These are phyloP conservation scores for Tenualosa thibaudeaui DNA, from an alignment of 2,797 vertebrate species.

Conservation along the genomic window DNA sequence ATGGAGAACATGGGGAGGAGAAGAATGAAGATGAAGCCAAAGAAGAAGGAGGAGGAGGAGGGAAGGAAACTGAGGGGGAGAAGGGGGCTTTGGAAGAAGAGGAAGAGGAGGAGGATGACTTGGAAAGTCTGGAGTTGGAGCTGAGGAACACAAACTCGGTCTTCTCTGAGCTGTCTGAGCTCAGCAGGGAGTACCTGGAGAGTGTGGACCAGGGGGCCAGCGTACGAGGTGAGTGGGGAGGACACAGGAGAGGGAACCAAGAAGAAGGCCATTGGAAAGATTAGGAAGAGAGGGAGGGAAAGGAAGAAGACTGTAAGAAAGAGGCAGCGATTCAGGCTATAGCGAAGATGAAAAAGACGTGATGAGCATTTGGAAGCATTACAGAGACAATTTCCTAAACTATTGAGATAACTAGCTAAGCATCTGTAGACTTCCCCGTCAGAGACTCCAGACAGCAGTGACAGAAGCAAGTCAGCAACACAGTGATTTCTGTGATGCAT, in stretches of 20 bases:
- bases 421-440: background rate
- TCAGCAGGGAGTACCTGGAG: constrained; percentile 77
- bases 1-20: constrained; percentile 33
- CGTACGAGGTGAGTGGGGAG: background rate
- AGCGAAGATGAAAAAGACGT: background rate
- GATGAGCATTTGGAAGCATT: background rate
- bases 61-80: constrained; percentile 12
- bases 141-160: constrained; percentile 78
- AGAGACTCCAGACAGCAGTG: background rate
- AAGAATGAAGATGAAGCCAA: background rate
- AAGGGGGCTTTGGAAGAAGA: constrained; percentile 11
- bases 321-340: background rate
- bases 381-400: background rate
- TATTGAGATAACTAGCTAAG: background rate
- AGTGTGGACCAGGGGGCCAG: constrained; percentile 77
- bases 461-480: background rate
- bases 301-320: background rate
- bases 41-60: constrained; percentile 32
- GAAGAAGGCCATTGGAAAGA: background rate
- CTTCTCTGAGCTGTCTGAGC: constrained; percentile 78
- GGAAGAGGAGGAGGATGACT: constrained; percentile 58
- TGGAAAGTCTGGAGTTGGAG: constrained; percentile 71
- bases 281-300: background rate
- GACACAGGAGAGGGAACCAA: background rate
- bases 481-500: background rate